Percentiles rank a stretch among this genome's conserved stretches.
Conservation (phyloP, 92 coral and sea anemone species). For the Paramuricea clavata region DNA sequence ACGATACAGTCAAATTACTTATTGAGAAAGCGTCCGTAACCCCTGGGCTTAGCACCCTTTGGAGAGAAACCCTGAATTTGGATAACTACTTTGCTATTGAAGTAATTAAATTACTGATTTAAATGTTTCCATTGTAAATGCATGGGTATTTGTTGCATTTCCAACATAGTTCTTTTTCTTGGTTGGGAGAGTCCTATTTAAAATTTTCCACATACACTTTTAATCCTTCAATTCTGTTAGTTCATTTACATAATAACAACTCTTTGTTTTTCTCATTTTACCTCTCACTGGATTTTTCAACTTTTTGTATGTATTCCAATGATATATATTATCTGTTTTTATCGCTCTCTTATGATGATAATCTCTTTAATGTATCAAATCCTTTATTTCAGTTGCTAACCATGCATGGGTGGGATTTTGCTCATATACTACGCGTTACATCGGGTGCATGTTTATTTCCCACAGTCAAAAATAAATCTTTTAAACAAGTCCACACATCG, state of each 20-base stretch:
- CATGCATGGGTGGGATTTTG: not conserved
- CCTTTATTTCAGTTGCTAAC: conserved; percentile 5
- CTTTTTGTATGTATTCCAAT: conserved; percentile 49
- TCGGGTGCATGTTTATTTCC: conserved; percentile 36
- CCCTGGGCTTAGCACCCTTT: no score
- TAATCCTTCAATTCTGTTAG: not conserved
- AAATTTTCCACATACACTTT: conserved; percentile 7
- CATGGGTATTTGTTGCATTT: not conserved
- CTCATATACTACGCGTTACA: conserved; percentile 29
- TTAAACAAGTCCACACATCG: conserved; percentile 23
- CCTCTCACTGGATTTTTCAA: conserved; percentile 38
- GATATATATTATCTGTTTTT: conserved; percentile 21
- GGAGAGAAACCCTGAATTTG: no score
- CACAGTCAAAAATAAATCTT: conserved; percentile 21
- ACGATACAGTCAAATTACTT: not conserved
- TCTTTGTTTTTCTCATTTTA: conserved; percentile 32
- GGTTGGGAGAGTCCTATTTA: conserved; percentile 12
- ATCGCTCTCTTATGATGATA: conserved; percentile 66
- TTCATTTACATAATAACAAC: not conserved
- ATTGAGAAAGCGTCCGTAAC: no score
- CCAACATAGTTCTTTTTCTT: not conserved
- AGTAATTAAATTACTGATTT: not conserved
- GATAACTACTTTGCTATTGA: no score
- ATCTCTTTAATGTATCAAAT: conserved; percentile 38
- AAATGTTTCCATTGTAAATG: not conserved